Base-by-base conservation (phyloP, 2,888 invertebrate genomes). In the Spisula subtruncata region DNA sequence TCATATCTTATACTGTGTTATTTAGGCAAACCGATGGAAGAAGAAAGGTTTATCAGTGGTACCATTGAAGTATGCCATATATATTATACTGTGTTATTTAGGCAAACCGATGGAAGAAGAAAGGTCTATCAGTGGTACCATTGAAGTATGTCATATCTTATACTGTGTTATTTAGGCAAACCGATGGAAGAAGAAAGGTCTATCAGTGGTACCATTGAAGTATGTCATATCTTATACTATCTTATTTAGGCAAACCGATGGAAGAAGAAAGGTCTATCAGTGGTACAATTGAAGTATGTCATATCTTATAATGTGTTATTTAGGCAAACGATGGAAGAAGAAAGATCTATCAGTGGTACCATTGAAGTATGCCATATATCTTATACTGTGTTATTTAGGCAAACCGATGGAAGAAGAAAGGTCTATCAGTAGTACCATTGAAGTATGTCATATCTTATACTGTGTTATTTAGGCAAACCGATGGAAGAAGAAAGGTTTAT, bases 331-430 rank as follows among this genome's bases (percentile, higher is more conserved):
- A 46, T 98, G 98, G 98, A 98, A 97, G 94, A 98, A 98, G 96
- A 97, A 97, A 60, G 98, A 97, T 2, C 81, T 97, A 80, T 94
- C 96, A 4, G 95, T 98, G 10, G 97, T 98, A 16, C 97, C 98
- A 4, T 97, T 98, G 97, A 97, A 97, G 93, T 98, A 98, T 97
- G 97, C n/a, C n/a, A n/a, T n/a, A n/a, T n/a, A 29, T 25, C 18
- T 32, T 75, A 16, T 75, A 32, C 35, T 79, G 54, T 25, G 32
- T 83, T 20, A 16, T 81, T 90, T 2, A 97, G 98, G 97, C 97
- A 84, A 98, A 98, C 96, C 97, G 98, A 46, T 98, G 98, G 98
- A 98, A 97, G 94, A 98, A 98, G 96, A 97, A 97, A 60, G 98
- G 97, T 2, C 81, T 97, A 80, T 94, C 96, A 4, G 95, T 98